Evolutionary conservation across 2,797 vertebrate species (phyloP), one percentile per base, ranked within the genome.

Genomic region (Gorsachius magnificus): DNA sequence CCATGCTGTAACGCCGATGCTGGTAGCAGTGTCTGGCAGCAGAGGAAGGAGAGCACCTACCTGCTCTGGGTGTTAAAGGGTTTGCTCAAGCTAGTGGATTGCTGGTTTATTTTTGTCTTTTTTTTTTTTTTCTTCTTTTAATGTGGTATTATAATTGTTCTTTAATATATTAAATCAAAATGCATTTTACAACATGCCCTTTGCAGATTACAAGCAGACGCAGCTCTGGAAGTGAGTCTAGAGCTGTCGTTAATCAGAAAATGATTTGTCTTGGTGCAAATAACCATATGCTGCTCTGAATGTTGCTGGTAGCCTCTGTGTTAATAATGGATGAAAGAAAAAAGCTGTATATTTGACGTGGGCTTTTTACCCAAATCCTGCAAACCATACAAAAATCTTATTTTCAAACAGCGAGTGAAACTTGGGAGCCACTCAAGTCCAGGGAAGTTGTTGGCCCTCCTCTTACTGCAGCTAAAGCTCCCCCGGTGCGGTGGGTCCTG

Each of bases 211-310:
- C 63, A 76, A 84, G 79, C 74, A 35, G n/a, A 29, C 10, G 0
- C 41, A 25, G 58, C 57, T 90, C 85, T 64, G 66, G 57, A 81
- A 93, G 85, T 21, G 82, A 20, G 33, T 83, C 85, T 86, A 58
- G 91, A 95, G 87, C 93, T 93, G 95, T 93, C 91, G 53, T 91
- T 94, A 91, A 86, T 78, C 76, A 95, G 87, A 89, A 95, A 38
- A 95, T 90, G 3, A 63, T 85, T 89, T 91, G 76, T 91, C 90
- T 72, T 91, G 89, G 71, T 97, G 89, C 35, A 76, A 78, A 80
- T 74, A 95, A 64, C 76, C 71, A 64, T 43, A 53, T 71, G 81
- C 89, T 89, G 71, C 89, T 91, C 84, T 93, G 84, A 95, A 83
- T 91, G 91, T 91, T 93, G 71, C 82, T 89, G 45, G 76, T 74